Evolutionary conservation across 2,888 invertebrate species (phyloP).

Genomic region (Eupeodes latifasciatus): DNA sequence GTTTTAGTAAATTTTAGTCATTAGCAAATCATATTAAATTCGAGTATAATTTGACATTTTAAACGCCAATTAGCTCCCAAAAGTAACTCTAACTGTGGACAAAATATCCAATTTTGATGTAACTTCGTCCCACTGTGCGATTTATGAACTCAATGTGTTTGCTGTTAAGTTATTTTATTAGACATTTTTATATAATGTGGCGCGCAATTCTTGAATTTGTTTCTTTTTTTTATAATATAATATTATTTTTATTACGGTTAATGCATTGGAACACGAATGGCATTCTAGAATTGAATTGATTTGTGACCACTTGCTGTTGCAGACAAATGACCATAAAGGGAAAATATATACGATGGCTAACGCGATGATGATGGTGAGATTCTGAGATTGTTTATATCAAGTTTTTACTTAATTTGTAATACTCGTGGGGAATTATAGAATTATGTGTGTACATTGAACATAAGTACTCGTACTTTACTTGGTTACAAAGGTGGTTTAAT

Average conservation of each 20-base stretch:
- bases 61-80: too few relatives aligned
- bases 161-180: conserved; percentile 19
- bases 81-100: too few relatives aligned
- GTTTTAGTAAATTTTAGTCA: too few relatives aligned
- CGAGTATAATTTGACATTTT: too few relatives aligned
- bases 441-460: background rate
- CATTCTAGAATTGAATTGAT: conserved; percentile 3
- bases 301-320: conserved; percentile 15
- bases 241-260: conserved; percentile 5
- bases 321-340: conserved; percentile 36
- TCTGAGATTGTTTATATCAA: conserved; percentile 1
- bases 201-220: conserved; percentile 34
- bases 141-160: background rate
- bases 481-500: conserved; percentile 14
- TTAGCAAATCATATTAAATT: too few relatives aligned
- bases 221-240: background rate
- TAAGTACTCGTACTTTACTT: background rate
- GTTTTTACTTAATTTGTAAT: conserved; percentile 4
- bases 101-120: background rate
- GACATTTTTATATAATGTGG: conserved; percentile 27
- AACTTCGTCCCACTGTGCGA: background rate
- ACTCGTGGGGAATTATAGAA: conserved; percentile 18
- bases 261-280: conserved; percentile 31
- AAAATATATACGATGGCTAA: background rate
- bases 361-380: background rate